Conservation (phyloP, 1,140 invertebrate species). For the Colletes gigas region DNA sequence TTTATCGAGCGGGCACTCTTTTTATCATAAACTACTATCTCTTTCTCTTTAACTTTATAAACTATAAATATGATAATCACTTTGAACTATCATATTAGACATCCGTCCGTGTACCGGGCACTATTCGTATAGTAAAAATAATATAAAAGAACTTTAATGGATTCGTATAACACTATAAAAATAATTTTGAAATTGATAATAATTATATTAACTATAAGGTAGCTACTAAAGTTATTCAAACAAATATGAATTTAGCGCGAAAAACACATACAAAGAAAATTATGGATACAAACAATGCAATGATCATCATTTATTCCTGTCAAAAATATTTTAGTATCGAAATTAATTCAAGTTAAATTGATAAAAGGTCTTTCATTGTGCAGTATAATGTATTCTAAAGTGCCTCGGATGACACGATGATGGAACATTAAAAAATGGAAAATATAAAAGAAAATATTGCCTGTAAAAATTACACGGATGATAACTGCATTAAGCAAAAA, state of each 20-base stretch:
- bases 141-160: not conserved
- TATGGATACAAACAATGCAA: not conserved
- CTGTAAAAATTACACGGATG: not conserved
- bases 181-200: constrained; percentile 43
- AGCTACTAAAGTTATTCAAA: constrained; percentile 23
- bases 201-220: constrained; percentile 41
- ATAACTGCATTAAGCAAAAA: not conserved
- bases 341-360: constrained; percentile 12
- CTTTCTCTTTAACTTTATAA: constrained; percentile 52
- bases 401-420: constrained; percentile 67
- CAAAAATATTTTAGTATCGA: constrained; percentile 8
- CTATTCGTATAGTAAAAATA: constrained; percentile 50
- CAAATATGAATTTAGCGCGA: constrained; percentile 1
- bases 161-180: constrained; percentile 37
- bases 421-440: constrained; percentile 15
- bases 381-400: constrained; percentile 54
- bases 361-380: constrained; percentile 45
- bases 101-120: constrained; percentile 68
- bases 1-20: constrained; percentile 55
- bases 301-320: constrained; percentile 23
- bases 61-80: constrained; percentile 49
- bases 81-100: constrained; percentile 53
- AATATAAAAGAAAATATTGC: not conserved
- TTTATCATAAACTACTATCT: constrained; percentile 52
- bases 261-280: not conserved